Evolutionary conservation across 2,113 vertebrate genomes (phyloP), one percentile per base, ranked within the genome.

Genomic region (Cynoglossus semilaevis): DNA sequence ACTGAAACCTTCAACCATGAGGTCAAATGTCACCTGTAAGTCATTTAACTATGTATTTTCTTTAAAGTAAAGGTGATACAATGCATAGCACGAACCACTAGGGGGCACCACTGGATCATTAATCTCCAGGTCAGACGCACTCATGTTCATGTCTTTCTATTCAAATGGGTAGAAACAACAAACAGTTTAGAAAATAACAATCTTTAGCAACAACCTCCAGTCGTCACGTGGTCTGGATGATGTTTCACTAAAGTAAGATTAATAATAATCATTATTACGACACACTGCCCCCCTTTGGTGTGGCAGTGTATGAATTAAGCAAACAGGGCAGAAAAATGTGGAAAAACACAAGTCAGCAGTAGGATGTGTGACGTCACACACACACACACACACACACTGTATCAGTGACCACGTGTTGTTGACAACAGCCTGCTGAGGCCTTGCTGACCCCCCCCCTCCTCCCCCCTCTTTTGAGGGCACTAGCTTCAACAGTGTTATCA

Each of bases 251-350:
- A 0, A 37, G 43, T 48, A 51, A 15, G 15, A 22, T 4, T 1
- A 40, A 36, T n/a, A 22, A 34, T 35, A 11, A 18, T 29, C 2
- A 6, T 29, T 29, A 9, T n/a, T n/a, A n/a, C n/a, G 51, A 1
- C 53, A 63, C 50, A 38, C 51, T 57, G 74, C 42, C 48, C 47
- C 37, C 45, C 19, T 38, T 61, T 35, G 34, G 36, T 34, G 34
- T 55, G 65, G 18, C 0, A 29, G 14, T 34, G 48, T 35, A 55
- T 13, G 62, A 59, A 74, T 50, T 67, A 16, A 15, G 40, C 44
- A 77, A 70, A 38, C 51, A 58, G 67, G 53, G 54, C 53, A 79
- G 65, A 77, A 66, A 57, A 57, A 70, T 66, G 40, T 45, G 49
- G 52, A 8, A 44, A 58, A 52, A 4, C 3, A 29, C 22, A 29